Base-by-base conservation (phyloP, 2,797 vertebrate genomes). In the Loriculus beryllinus region DNA sequence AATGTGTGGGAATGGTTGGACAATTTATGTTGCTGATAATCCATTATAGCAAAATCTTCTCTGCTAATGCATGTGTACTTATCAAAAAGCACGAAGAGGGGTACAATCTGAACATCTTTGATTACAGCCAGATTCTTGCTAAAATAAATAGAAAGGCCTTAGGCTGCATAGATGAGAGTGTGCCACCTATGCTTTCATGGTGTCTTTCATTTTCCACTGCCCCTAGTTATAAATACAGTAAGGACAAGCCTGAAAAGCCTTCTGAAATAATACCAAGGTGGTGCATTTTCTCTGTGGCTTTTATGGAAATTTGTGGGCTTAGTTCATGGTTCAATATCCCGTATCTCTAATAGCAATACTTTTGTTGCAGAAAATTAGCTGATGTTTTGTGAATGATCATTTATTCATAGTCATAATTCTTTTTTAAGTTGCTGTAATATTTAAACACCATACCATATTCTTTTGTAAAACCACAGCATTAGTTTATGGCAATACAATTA, bases 371-470 rank as follows among this genome's bases (percentile, higher is more conserved):
- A 15, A 95, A 88, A 92, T 91, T 92, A 95, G 86, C 81, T 67
- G 89, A 90, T 89, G 23, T 6, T 57, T 95, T 94, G 57, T 93
- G 75, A 93, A 82, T 77, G 23, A 72, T 62, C 72, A 54, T 92
- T 96, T 88, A 87, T 93, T 93, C 82, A 47, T 60, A 84, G 48
- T 80, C 29, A 87, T 52, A 96, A 75, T 88, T 90, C 68, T 92
- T 43, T 69, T 92, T 54, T 92, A 92, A 93, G 74, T 91, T 51
- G 22, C 18, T 21, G 10, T 64, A 80, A 43, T 78, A 75, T 89
- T 96, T 93, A 95, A 93, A 84, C 28, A 81, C 4, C 90, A 17
- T 68, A 51, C 37, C 5, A 18, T 47, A 42, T 54, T 40, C 10
- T 81, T 94, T 77, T 43, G 16, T 67, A 92, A 95, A 93, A 67